Conservation (phyloP, 2,113 vertebrate genomes). For the Pollachius pollachius region DNA sequence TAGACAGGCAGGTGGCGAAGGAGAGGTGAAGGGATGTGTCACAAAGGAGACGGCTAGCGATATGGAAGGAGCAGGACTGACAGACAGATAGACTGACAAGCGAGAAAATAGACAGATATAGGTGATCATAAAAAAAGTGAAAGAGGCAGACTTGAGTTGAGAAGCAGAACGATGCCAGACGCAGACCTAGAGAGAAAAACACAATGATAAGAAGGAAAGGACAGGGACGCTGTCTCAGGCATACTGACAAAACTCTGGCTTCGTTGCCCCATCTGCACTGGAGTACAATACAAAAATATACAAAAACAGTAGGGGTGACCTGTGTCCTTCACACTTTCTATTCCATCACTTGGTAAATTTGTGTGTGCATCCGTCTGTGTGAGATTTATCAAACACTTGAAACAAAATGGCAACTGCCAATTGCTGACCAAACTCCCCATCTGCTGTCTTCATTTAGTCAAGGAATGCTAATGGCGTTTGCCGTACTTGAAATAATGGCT, state of each 20-base stretch:
- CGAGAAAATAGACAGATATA: too few relatives aligned
- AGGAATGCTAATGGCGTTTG: background rate
- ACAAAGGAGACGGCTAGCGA: too few relatives aligned
- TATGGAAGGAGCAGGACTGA: too few relatives aligned
- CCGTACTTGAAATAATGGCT: too few relatives aligned
- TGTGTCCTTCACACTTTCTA: background rate
- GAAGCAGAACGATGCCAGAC: too few relatives aligned
- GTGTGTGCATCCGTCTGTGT: background rate
- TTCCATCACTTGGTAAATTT: too few relatives aligned
- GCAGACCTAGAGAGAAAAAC: too few relatives aligned
- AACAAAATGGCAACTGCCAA: background rate
- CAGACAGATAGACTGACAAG: too few relatives aligned
- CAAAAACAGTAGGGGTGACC: background rate
- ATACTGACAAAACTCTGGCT: background rate
- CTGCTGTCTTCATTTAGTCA: background rate
- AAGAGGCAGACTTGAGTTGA: too few relatives aligned
- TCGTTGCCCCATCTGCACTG: slow-evolving; percentile 1
- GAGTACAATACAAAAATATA: background rate
- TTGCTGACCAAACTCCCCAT: background rate
- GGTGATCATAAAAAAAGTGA: too few relatives aligned
- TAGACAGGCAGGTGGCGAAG: background rate
- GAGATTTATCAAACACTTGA: background rate
- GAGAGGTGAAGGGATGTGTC: slow-evolving; percentile 6
- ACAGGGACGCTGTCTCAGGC: background rate
- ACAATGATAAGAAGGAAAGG: too few relatives aligned